Conservation (phyloP, 1,140 invertebrate genomes). For the Saccostrea glomerata region DNA sequence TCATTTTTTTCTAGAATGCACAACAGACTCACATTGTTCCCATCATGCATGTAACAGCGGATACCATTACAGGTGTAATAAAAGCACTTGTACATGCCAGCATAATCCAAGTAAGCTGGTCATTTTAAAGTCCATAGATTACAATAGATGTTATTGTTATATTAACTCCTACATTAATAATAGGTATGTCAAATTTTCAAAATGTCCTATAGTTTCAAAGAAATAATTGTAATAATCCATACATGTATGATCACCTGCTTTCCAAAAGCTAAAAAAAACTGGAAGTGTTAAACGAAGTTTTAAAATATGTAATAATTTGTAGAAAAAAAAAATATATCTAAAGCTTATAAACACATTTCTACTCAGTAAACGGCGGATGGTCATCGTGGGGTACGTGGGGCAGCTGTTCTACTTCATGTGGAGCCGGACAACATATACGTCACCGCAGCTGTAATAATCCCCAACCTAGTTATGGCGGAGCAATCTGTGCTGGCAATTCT, state of each 20-base stretch:
- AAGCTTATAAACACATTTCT: background rate
- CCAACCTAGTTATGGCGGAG: slow-evolving; percentile 64
- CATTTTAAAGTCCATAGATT: no score
- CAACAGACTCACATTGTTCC: background rate
- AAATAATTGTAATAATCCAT: no score
- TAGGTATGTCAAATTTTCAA: no score
- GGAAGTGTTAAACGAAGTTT: no score
- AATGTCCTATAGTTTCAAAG: no score
- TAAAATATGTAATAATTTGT: no score
- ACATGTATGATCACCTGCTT: no score
- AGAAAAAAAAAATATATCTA: no score
- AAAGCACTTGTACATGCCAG: background rate
- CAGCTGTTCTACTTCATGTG: slow-evolving; percentile 83
- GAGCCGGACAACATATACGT: slow-evolving; percentile 82
- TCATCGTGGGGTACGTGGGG: slow-evolving; percentile 82
- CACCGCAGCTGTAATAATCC: slow-evolving; percentile 83
- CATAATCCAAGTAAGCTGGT: background rate
- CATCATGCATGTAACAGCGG: background rate
- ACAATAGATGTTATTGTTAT: no score
- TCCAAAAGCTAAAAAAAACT: no score
- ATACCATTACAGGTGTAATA: background rate
- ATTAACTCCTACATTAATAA: no score
- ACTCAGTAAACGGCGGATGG: slow-evolving; percentile 43
- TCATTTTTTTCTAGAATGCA: background rate
- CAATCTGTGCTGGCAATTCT: slow-evolving; percentile 56